Evolutionary conservation across 2,888 invertebrate species (phyloP).

Genomic region (Sussaba pulchella): DNA sequence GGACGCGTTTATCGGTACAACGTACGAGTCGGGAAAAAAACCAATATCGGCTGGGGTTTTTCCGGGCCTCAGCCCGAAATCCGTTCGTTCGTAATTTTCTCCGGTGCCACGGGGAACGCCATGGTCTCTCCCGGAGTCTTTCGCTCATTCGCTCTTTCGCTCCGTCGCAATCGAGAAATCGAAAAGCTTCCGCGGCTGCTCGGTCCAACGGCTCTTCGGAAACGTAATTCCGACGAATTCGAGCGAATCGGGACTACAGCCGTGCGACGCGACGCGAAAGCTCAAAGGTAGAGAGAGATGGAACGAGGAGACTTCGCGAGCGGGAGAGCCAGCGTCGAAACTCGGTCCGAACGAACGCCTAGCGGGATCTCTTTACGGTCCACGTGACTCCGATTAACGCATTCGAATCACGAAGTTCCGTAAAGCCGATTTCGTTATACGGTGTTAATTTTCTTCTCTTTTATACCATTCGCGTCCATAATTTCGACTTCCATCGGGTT

Average conservation of each 20-base stretch:
- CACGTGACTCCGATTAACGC: constrained; percentile 65
- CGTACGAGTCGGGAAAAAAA: constrained; percentile 71
- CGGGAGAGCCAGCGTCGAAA: constrained; percentile 3
- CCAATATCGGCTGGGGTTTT: constrained; percentile 73
- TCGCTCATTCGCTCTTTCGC: constrained; percentile 33
- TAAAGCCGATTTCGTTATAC: constrained; percentile 51
- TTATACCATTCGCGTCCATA: not conserved
- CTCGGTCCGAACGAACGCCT: constrained; percentile 14
- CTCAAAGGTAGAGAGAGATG: constrained; percentile 33
- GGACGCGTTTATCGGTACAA: constrained; percentile 32
- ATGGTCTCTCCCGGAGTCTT: not conserved
- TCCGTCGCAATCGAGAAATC: constrained; percentile 33
- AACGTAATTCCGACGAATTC: constrained; percentile 66
- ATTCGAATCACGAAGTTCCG: constrained; percentile 40
- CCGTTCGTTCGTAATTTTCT: constrained; percentile 64
- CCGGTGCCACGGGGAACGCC: constrained; percentile 38
- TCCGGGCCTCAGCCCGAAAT: constrained; percentile 48
- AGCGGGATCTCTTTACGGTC: constrained; percentile 64
- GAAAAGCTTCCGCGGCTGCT: constrained; percentile 43
- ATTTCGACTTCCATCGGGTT: no score
- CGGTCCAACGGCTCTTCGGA: constrained; percentile 55
- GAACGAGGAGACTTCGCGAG: not conserved
- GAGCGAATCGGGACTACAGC: constrained; percentile 55
- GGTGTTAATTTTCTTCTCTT: constrained; percentile 41
- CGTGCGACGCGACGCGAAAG: constrained; percentile 10